Conservation (phyloP, 1,140 invertebrate species). For the Eciton burchellii region DNA sequence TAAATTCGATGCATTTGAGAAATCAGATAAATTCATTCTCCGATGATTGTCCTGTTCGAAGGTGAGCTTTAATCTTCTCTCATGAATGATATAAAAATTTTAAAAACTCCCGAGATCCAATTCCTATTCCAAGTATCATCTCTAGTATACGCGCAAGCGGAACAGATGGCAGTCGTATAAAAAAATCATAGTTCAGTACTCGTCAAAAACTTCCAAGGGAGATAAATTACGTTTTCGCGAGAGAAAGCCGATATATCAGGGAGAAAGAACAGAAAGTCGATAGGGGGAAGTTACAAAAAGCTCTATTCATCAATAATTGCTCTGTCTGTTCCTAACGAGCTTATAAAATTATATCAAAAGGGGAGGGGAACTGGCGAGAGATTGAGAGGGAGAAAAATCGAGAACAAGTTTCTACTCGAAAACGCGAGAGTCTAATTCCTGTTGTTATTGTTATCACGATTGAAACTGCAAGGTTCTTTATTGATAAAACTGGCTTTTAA, state of each 20-base stretch:
- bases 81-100: background rate
- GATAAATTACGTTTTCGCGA: constrained; percentile 7
- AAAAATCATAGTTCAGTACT: background rate
- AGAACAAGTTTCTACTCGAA: constrained; percentile 21
- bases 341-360: constrained; percentile 4
- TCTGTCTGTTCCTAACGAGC: background rate
- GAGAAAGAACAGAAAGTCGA: background rate
- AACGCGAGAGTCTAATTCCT: background rate
- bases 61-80: background rate
- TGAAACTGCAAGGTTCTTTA: background rate
- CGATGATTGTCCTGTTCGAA: constrained; percentile 3
- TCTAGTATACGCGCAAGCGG: background rate
- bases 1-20: constrained; percentile 20
- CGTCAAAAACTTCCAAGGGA: background rate
- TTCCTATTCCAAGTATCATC: background rate
- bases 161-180: constrained; percentile 4
- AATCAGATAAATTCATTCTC: constrained; percentile 7
- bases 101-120: no score
- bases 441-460: background rate
- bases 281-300: constrained; percentile 3
- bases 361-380: background rate
- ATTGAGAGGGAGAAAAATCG: background rate
- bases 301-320: constrained; percentile 18
- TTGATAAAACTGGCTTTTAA: background rate
- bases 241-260: background rate